Base-by-base conservation (phyloP, 2,888 invertebrate species). In the Tinea semifulvella region DNA sequence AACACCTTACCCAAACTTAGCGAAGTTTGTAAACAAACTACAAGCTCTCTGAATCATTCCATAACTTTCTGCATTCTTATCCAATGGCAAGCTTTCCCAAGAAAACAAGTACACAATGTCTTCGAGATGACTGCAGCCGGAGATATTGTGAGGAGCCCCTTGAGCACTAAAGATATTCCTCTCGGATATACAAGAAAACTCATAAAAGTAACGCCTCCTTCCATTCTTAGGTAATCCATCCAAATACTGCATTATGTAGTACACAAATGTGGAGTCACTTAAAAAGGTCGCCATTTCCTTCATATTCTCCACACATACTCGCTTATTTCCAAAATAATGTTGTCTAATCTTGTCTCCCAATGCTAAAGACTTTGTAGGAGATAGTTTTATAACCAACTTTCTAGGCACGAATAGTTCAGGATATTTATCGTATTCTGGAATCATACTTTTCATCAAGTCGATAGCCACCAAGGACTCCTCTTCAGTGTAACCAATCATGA, bases 401-500 rank as follows among this genome's bases (percentile, higher is more conserved):
- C 51, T 53, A 0, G 61, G 61, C n/a, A 53, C 53, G 2, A 61
- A 43, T 39, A 55, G 8, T 47, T 61, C 62, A 13, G 47, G 38
- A 20, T 52, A 55, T 25, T 46, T 48, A 17, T 51, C 52, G 28
- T 56, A 57, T 4, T 35, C 16, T 7, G 50, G 40, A 11, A 53
- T 19, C n/a, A 50, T 5, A 44, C 10, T 18, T 40, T 43, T 4
- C 48, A 42, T 3, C 39, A 26, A 3, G 40, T 7, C 3, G 2
- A 42, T 13, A 7, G 22, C 44, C 6, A 54, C 39, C 3, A 55
- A 39, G 6, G 88, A 88, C 66, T 91, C 91, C 45, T 87, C 82
- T 2, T 82, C 80, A 14, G 86, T 90, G 6, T 87, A 58, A 5
- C 91, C 91, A 19, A 86, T 74, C 60, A 91, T 84, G 65, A 88